Percentiles rank a stretch among this genome's conserved stretches.
These are phyloP conservation scores for Hydractinia symbiolongicarpus DNA, from an alignment of 30 jellyfish, hydroid and myxozoan genomes.

Conservation along the genomic window DNA sequence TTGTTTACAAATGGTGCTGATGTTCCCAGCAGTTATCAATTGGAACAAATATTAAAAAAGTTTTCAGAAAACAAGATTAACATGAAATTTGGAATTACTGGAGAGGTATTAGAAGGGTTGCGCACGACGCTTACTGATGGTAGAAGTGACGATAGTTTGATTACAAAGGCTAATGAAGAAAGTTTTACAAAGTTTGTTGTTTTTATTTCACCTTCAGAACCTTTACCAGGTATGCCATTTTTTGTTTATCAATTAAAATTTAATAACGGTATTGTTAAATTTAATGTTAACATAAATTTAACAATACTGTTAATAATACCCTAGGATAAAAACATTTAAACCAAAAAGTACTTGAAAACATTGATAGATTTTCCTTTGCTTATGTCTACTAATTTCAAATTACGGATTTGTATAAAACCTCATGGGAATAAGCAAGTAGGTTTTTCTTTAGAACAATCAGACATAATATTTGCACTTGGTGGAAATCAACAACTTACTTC, in stretches of 20 bases:
- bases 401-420: neutral
- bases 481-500: slow-evolving; percentile 4
- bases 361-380: too few species aligned
- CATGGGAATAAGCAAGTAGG: neutral
- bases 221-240: neutral
- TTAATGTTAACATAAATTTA: too few species aligned
- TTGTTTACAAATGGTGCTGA: neutral
- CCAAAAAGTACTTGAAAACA: too few species aligned
- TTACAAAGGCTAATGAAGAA: slow-evolving; percentile 2
- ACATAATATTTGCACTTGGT: neutral
- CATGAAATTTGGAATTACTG: slow-evolving; percentile 12
- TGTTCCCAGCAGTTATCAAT: neutral
- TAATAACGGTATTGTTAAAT: too few species aligned
- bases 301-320: too few species aligned
- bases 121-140: neutral
- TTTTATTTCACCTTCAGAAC: neutral
- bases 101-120: neutral
- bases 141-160: neutral
- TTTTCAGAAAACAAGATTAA: neutral
- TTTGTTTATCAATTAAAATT: too few species aligned
- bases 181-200: neutral
- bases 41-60: neutral
- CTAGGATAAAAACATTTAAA: too few species aligned
- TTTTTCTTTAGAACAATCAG: neutral
- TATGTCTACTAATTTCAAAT: neutral